Conservation (phyloP, 2,797 vertebrate species). For the Cossypha niveicapilla region DNA sequence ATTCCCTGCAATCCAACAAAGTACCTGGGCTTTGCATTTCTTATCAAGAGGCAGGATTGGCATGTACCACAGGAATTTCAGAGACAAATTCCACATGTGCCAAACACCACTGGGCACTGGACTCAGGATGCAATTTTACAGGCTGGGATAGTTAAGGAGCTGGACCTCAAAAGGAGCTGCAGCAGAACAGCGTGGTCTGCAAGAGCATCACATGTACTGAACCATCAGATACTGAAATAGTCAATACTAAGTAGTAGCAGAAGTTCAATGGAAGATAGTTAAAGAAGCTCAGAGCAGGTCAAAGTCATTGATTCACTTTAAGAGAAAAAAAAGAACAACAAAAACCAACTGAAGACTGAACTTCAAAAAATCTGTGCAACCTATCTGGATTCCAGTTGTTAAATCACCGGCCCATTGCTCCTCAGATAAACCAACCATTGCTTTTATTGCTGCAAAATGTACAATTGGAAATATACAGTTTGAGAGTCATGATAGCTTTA, state of each 20-base stretch:
- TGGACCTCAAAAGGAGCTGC: not conserved
- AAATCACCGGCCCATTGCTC: not conserved
- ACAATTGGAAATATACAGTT: not conserved
- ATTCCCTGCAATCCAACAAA: not conserved
- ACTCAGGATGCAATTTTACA: not conserved
- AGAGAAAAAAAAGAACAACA: not conserved
- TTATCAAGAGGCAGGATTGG: not conserved
- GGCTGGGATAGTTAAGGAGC: not conserved
- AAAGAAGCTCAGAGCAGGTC: not conserved
- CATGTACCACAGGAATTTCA: not conserved
- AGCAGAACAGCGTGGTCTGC: not conserved
- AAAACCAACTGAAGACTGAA: not conserved
- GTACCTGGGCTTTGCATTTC: not conserved
- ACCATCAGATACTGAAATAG: not conserved
- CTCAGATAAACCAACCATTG: not conserved
- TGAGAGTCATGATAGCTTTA: not conserved
- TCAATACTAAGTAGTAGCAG: not conserved
- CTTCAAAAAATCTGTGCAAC: not conserved
- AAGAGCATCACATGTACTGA: not conserved
- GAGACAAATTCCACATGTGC: accelerated
- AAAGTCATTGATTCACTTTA: not conserved
- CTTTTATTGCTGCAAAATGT: not conserved
- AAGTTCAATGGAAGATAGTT: not conserved
- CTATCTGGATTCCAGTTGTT: not conserved
- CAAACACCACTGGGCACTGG: not conserved